Evolutionary conservation across 2,797 vertebrate genomes (phyloP).

Genomic region (Pteronotus mesoamericanus): DNA sequence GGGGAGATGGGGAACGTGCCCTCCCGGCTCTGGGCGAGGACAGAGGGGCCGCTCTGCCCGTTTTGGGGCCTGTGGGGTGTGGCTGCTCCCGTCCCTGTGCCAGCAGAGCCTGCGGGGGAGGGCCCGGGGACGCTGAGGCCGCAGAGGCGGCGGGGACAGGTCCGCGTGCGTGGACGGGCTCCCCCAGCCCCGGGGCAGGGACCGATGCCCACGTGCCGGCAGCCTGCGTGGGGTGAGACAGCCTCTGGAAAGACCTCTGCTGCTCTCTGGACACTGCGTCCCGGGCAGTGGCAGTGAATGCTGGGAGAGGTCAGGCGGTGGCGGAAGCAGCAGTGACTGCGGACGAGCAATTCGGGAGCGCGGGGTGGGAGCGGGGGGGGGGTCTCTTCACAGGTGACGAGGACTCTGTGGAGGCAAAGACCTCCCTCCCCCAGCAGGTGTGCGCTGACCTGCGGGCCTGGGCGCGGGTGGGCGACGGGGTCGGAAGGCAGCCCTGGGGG

Average conservation of each 20-base stretch:
- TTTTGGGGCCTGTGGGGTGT: rapidly evolving
- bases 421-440: rapidly evolving
- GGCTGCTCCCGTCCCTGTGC: rapidly evolving
- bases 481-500: rapidly evolving
- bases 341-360: rapidly evolving
- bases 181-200: rapidly evolving
- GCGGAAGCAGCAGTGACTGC: rapidly evolving
- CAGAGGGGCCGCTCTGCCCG: rapidly evolving
- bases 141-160: rapidly evolving
- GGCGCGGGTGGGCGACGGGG: rapidly evolving
- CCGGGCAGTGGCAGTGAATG: rapidly evolving
- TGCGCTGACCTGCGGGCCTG: no score
- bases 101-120: rapidly evolving
- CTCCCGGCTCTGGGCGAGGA: no score
- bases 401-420: rapidly evolving
- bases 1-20: rapidly evolving
- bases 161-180: rapidly evolving
- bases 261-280: neutral
- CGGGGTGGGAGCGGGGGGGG: rapidly evolving
- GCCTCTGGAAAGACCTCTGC: neutral
- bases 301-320: neutral
- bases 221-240: rapidly evolving
- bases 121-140: rapidly evolving
- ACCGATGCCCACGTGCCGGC: rapidly evolving
- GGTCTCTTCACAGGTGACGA: rapidly evolving